Evolutionary conservation across 2,113 vertebrate species (phyloP), one percentile per base, ranked within the genome.

Genomic region (Embiotoca jacksoni): DNA sequence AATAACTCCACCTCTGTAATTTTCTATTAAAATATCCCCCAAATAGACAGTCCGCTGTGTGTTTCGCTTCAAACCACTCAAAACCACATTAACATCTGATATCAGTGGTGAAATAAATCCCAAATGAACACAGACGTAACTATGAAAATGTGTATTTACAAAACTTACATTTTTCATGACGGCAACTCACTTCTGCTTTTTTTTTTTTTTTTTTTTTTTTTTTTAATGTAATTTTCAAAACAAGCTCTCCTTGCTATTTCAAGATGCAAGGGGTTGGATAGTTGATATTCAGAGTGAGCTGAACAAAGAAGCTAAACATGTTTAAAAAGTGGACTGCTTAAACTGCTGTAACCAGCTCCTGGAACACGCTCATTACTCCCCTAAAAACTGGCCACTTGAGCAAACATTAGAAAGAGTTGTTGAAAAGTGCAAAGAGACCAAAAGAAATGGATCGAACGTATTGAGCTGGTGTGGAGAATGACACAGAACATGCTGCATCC

Each of bases 61-160:
- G n/a, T 36, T 44, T 80, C 11, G 58, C 58, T 85, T 78, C 31
- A 75, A 4, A 68, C 36, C 44, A 67, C 50, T 60, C 46, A 62
- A 62, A 74, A 69, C n/a, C 36, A 31, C 54, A 23, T 81, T 53
- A 72, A 39, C 14, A 16, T 32, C 32, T 47, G 23, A 50, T 54
- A 76, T 62, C 72, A 72, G 49, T 33, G 73, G 30, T 49, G 49
- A 70, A 79, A 76, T 75, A 53, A 73, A 79, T 76, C 15, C 30
- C 46, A 55, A 35, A 60, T 72, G 3, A 66, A 58, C 54, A 33
- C 10, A 47, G 0, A 13, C 9, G 4, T 2, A 9, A 9, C 7
- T 41, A 10, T 7, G 37, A 6, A 39, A 6, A 8, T 7, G 7
- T 9, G 11, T 3, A 44, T 8, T 13, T 13, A 44, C 41, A 44